These are phyloP conservation scores for Deroplatys truncata DNA, from an alignment of 2,888 invertebrate genomes.

Conservation along the genomic window DNA sequence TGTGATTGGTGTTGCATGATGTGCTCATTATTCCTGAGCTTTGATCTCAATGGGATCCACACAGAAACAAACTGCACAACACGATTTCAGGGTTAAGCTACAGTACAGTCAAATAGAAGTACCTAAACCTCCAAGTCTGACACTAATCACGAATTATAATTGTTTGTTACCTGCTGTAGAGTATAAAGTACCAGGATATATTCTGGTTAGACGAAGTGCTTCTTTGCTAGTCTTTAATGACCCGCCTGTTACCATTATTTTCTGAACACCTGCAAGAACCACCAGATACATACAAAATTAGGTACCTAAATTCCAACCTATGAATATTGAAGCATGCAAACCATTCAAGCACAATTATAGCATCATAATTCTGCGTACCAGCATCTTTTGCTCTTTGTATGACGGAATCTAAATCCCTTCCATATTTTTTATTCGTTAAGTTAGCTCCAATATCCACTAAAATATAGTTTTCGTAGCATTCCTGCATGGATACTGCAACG, in stretches of 20 bases:
- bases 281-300: conserved; percentile 18
- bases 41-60: no score
- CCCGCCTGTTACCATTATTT: conserved; percentile 90
- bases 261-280: conserved; percentile 70
- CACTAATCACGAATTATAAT: background rate
- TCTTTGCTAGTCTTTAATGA: conserved; percentile 87
- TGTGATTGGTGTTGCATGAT: no score
- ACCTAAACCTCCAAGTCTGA: no score
- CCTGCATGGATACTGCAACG: conserved; percentile 53
- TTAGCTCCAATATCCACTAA: conserved; percentile 90
- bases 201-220: conserved; percentile 79
- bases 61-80: no score
- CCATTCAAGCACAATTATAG: background rate
- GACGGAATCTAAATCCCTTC: conserved; percentile 86
- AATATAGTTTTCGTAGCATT: conserved; percentile 87
- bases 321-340: background rate
- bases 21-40: no score
- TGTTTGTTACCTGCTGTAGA: conserved; percentile 71
- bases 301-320: conserved; percentile 12
- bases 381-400: conserved; percentile 89
- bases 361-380: conserved; percentile 51
- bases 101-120: no score
- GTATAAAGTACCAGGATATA: conserved; percentile 86
- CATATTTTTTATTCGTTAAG: conserved; percentile 89
- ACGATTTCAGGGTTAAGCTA: no score